Percentiles rank a stretch among this genome's conserved stretches.
Evolutionary conservation across 2,888 invertebrate species (phyloP).

Genomic region (Mimas tiliae): DNA sequence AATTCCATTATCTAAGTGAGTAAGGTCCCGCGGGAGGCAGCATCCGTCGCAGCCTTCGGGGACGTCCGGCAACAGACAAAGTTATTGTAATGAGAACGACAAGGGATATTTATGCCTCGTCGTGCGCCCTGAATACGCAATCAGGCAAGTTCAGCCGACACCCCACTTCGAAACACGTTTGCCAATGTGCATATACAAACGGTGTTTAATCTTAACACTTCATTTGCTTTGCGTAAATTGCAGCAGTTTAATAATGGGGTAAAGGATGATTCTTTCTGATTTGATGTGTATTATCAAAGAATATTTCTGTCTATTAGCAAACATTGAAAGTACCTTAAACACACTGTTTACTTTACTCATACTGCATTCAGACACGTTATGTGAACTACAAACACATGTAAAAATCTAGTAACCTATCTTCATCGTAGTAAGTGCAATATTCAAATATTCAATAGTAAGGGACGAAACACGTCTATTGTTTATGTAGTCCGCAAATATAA

Average conservation of each 20-base stretch:
- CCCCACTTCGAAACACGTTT: constrained; percentile 26
- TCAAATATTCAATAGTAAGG: constrained; percentile 60
- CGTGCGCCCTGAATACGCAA: constrained; percentile 78
- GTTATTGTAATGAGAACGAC: constrained; percentile 81
- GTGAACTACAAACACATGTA: not conserved
- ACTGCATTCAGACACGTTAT: too few species aligned
- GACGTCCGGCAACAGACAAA: constrained; percentile 66
- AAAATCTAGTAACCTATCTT: not conserved
- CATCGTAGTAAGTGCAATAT: constrained; percentile 28
- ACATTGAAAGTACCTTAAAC: too few species aligned
- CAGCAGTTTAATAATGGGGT: constrained; percentile 8
- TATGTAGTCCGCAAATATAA: constrained; percentile 67
- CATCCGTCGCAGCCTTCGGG: constrained; percentile 68
- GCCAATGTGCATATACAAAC: constrained; percentile 19
- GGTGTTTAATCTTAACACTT: constrained; percentile 22
- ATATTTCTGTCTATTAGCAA: too few species aligned
- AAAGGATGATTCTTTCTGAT: not conserved
- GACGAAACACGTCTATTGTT: constrained; percentile 43
- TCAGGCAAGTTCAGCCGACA: constrained; percentile 67
- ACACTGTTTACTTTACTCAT: not conserved
- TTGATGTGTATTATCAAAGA: not conserved
- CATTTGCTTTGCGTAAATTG: constrained; percentile 20
- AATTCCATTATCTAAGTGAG: constrained; percentile 77
- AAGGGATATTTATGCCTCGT: constrained; percentile 80
- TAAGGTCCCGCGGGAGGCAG: constrained; percentile 71